Conservation (phyloP, 2,113 vertebrate genomes). For the Amblyopsis rosae region DNA sequence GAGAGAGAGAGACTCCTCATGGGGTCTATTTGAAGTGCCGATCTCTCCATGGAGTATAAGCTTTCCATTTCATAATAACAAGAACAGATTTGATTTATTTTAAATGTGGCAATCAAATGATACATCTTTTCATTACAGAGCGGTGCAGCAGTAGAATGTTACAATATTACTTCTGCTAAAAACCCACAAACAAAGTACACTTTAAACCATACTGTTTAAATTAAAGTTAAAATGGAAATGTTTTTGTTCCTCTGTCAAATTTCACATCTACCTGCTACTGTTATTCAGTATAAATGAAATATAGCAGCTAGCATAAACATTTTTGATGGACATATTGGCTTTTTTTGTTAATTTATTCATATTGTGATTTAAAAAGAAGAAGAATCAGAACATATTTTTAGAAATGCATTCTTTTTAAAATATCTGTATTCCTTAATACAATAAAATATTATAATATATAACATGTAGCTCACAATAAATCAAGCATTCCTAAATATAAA, state of each 20-base stretch:
- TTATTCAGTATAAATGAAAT: too few species aligned
- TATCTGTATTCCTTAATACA: not conserved
- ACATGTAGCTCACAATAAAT: not conserved
- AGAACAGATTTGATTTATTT: constrained; percentile 24
- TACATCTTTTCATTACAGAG: too few species aligned
- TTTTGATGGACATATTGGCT: not conserved
- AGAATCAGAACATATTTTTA: not conserved
- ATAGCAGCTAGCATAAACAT: too few species aligned
- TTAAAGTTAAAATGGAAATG: too few species aligned
- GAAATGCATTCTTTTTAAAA: not conserved
- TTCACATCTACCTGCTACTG: too few species aligned
- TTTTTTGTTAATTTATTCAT: not conserved
- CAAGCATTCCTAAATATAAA: constrained; percentile 8
- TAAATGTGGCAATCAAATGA: not conserved
- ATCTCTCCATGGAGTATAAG: constrained; percentile 49
- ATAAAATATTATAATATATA: not conserved
- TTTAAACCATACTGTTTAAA: too few species aligned
- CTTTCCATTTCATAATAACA: constrained; percentile 21
- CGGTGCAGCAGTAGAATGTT: too few species aligned
- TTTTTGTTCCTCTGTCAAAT: too few species aligned
- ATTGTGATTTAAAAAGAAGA: not conserved
- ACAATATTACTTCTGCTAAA: too few species aligned
- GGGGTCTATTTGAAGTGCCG: constrained; percentile 30
- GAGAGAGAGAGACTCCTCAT: constrained; percentile 15
- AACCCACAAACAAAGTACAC: too few species aligned